Percentiles rank a stretch among this genome's conserved stretches.
These are phyloP conservation scores for Lithophane socia DNA, from an alignment of 2,888 invertebrate species.

Conservation along the genomic window DNA sequence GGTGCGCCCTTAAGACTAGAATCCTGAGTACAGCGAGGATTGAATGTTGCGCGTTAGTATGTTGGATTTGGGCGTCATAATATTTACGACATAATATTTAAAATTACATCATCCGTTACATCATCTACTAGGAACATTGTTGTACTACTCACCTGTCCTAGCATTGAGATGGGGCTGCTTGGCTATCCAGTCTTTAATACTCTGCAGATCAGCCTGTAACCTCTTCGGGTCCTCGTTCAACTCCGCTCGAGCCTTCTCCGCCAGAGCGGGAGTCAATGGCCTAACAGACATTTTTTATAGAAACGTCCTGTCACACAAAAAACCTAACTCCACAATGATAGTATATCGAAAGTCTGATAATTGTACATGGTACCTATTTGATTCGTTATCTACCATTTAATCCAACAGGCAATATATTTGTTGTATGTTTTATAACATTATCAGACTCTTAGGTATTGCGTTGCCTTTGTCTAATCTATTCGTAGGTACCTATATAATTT, in stretches of 20 bases:
- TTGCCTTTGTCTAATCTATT: constrained; percentile 25
- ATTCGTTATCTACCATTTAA: constrained; percentile 68
- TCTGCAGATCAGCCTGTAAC: constrained; percentile 85
- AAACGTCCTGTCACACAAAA: constrained; percentile 45
- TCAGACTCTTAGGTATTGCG: constrained; percentile 20
- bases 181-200: constrained; percentile 89
- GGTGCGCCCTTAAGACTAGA: too few relatives aligned
- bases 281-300: constrained; percentile 76
- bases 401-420: constrained; percentile 42
- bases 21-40: too few relatives aligned
- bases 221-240: constrained; percentile 89
- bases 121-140: constrained; percentile 5
- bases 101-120: background rate
- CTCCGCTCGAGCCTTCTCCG: constrained; percentile 86
- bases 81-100: background rate
- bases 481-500: constrained; percentile 1
- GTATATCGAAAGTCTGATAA: constrained; percentile 49
- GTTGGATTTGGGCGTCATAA: too few relatives aligned
- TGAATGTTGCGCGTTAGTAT: too few relatives aligned
- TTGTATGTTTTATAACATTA: constrained; percentile 32
- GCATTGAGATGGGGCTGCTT: constrained; percentile 89
- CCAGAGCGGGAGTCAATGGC: constrained; percentile 74
- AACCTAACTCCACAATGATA: constrained; percentile 54
- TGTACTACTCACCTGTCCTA: constrained; percentile 71
- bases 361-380: constrained; percentile 60